Base-by-base conservation (phyloP, 2,113 vertebrate species). In the Columba livia region DNA sequence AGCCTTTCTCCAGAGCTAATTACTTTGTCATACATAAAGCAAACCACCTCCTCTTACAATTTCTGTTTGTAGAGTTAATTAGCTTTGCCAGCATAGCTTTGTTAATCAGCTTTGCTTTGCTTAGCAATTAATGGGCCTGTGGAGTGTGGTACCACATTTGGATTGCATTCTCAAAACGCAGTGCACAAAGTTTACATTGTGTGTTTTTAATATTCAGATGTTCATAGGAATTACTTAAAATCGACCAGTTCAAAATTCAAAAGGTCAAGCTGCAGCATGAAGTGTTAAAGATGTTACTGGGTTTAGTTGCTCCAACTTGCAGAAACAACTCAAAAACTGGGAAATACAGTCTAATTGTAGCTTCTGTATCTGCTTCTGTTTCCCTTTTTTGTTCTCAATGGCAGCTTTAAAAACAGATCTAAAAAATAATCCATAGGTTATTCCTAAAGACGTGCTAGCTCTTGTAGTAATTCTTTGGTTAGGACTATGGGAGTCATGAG, bases 51-150 rank as follows among this genome's bases (percentile, higher is more conserved):
- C 50, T 82, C 14, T 78, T 93, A 79, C 4, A 64, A 10, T 38
- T 86, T 44, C 29, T 53, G 51, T 82, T 77, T 91, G 44, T 85
- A 54, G 50, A 82, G 28, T 85, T 94, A 85, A 88, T 89, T 91
- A 77, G 78, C 81, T 93, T 29, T 85, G 31, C 40, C 58, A 88
- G 48, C 40, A 23, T 57, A 65, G 28, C 13, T 94, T 81, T 93
- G 19, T 58, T 79, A 38, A 85, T 89, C 70, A 62, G 13, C 31
- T 85, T 91, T 36, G 54, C 57, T 89, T 89, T 89, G 61, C 74
- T 79, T 72, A 83, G 44, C 62, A 85, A 9, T 44, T 90, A 54
- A 31, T 53, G 24, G 3, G 3, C 38, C 38, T 56, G 15, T 65
- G 36, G 36, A 53, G 44, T n/a, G 21, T 87, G 44, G 66, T 57